phyloP scores from a whole-genome alignment of 2,113 vertebrate species.

The Malaclemys terrapin region DNA sequence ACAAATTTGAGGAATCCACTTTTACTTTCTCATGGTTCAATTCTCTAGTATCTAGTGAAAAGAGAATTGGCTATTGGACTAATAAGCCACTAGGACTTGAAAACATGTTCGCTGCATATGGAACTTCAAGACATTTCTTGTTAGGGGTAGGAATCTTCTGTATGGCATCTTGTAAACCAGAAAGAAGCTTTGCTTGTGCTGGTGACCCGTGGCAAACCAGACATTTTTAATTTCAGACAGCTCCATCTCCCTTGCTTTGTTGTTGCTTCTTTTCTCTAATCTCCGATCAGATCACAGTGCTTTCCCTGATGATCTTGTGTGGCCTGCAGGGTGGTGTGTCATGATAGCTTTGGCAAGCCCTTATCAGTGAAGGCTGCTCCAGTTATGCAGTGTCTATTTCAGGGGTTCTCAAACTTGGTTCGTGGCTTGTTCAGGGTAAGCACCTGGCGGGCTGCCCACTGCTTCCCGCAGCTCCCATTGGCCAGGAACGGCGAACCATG shows the following conservation, averaged over 20 bases:
- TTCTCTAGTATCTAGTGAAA: background rate
- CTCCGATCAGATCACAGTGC: conserved; percentile 24
- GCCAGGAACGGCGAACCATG: too few species aligned
- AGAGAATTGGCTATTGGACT: background rate
- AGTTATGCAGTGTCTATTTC: background rate
- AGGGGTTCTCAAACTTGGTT: too few species aligned
- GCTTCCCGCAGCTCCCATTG: too few species aligned
- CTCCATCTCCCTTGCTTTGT: background rate
- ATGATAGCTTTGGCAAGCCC: background rate
- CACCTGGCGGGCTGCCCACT: too few species aligned
- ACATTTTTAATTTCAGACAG: background rate
- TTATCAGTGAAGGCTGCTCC: background rate
- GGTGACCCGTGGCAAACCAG: conserved; percentile 15
- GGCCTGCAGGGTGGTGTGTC: background rate
- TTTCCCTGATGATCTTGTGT: background rate
- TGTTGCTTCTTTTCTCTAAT: background rate
- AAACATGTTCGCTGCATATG: conserved; percentile 1
- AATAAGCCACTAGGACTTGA: background rate
- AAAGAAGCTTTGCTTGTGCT: background rate
- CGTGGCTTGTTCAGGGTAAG: too few species aligned
- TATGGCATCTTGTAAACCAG: background rate
- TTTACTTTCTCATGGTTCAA: conserved; percentile 10
- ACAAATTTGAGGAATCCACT: background rate
- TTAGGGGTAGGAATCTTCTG: conserved; percentile 3
- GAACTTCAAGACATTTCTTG: background rate